Percentiles rank a stretch among this genome's conserved stretches.
phyloP scores from a whole-genome alignment of 2,113 vertebrate species.

The Castor canadensis region DNA sequence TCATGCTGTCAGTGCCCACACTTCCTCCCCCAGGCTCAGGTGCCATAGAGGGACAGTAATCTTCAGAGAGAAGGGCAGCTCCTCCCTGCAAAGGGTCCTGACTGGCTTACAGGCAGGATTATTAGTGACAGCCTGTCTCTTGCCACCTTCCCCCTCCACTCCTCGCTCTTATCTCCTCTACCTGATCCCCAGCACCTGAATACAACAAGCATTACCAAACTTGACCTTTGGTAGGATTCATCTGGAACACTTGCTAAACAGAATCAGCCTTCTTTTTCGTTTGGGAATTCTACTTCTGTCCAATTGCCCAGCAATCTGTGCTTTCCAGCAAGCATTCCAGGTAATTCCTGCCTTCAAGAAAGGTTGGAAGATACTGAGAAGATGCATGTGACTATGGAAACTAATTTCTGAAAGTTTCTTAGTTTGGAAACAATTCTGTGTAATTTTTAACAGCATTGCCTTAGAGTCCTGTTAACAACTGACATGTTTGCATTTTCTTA shows the following conservation, averaged over 20 bases:
- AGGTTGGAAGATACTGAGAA: neutral
- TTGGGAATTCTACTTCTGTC: neutral
- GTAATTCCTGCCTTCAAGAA: neutral
- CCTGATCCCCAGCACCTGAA: neutral
- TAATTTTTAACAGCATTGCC: neutral
- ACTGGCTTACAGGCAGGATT: neutral
- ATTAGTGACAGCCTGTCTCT: neutral
- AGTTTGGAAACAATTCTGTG: neutral
- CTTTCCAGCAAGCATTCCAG: neutral
- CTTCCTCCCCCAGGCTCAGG: neutral
- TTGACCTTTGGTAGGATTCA: neutral
- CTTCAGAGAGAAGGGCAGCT: constrained; percentile 3
- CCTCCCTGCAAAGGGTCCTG: neutral
- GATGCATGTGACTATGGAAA: neutral
- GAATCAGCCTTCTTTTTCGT: neutral
- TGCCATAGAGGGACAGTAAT: neutral
- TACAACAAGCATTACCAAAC: neutral
- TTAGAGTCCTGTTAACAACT: neutral
- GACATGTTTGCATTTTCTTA: neutral
- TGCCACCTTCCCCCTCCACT: neutral
- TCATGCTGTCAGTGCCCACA: neutral
- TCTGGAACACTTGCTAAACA: neutral
- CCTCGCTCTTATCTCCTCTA: neutral
- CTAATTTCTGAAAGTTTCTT: neutral
- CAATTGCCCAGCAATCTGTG: neutral